Evolutionary conservation across 2,113 vertebrate species (phyloP), one percentile per base, ranked within the genome.

Genomic region (Asarcornis scutulata): DNA sequence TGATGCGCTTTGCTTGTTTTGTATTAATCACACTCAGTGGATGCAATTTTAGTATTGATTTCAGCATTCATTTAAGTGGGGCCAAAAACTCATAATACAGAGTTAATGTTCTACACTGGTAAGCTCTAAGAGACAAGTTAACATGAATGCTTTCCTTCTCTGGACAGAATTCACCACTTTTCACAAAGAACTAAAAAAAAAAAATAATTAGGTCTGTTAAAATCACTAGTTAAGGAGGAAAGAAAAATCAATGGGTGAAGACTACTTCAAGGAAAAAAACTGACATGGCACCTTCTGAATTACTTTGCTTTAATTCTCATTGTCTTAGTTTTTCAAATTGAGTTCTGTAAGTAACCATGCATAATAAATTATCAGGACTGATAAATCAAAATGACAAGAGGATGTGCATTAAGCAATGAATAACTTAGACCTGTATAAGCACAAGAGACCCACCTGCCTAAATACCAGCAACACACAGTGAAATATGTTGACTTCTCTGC

Each of bases 11-110:
- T 48, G 64, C 42, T 72, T 23, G 27, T 72, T 76, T 84, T 87
- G 56, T 75, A 50, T 71, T 83, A 60, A 79, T 79, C 34, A 17
- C 17, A 56, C 63, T 58, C 34, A 79, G 55, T 23, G 31, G 59
- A 63, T 21, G 34, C 15, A 83, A n/a, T 72, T 84, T 87, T 26
- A 68, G 48, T 46, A 77, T 77, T 72, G 86, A 84, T 77, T 84
- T 94, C 46, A 72, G 6, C 32, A 36, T 46, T 76, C 29, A 27
- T 63, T 87, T 63, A 76, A 67, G 71, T 21, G 8, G 31, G 48
- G 73, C 53, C 25, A 77, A 60, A 89, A 89, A 34, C 29, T 59
- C 21, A 15, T 69, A 38, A 5, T 16, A 26, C 9, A 12, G n/a
- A 22, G 7, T 34, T 85, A 74, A 69, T 78, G 23, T 44, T 69